phyloP scores from a whole-genome alignment of 2,113 vertebrate species.

The Eclectus roratus region DNA sequence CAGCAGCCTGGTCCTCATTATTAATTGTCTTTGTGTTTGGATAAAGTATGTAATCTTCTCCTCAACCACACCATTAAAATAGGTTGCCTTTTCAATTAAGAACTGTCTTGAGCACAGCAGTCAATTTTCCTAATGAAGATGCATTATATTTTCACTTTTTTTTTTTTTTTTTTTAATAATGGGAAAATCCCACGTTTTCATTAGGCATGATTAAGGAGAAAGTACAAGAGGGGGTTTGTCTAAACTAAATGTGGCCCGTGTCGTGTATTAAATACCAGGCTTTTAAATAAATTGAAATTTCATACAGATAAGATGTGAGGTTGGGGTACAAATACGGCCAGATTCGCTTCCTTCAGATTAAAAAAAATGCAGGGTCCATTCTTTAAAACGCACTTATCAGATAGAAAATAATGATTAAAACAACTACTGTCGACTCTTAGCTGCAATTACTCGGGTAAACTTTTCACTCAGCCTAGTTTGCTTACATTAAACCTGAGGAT shows the following conservation, averaged over 20 bases:
- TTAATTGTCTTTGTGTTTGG: conserved; percentile 87
- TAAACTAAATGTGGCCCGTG: conserved; percentile 61
- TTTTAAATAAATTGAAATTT: conserved; percentile 79
- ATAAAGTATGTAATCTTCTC: conserved; percentile 86
- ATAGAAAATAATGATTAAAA: conserved; percentile 56
- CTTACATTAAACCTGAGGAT: conserved; percentile 50
- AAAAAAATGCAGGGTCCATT: conserved; percentile 33
- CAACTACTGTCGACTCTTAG: conserved; percentile 21
- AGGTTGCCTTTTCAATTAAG: conserved; percentile 85
- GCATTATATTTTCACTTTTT: conserved; percentile 71
- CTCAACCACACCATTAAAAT: conserved; percentile 81
- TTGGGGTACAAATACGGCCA: conserved; percentile 36
- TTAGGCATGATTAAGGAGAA: conserved; percentile 72
- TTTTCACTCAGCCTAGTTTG: conserved; percentile 54
- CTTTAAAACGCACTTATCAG: conserved; percentile 59
- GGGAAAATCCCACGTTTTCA: conserved; percentile 75
- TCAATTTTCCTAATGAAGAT: conserved; percentile 83
- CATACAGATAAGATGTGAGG: conserved; percentile 60
- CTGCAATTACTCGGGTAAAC: conserved; percentile 61
- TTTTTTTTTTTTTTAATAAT: conserved; percentile 50
- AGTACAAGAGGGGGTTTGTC: conserved; percentile 61
- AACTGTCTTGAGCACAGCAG: conserved; percentile 75
- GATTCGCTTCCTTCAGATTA: conserved; percentile 67
- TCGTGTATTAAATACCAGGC: conserved; percentile 61
- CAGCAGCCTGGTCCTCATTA: conserved; percentile 76